Evolutionary conservation across 2,888 invertebrate species (phyloP), one percentile per base, ranked within the genome.

Genomic region (Ariolimax columbianus): DNA sequence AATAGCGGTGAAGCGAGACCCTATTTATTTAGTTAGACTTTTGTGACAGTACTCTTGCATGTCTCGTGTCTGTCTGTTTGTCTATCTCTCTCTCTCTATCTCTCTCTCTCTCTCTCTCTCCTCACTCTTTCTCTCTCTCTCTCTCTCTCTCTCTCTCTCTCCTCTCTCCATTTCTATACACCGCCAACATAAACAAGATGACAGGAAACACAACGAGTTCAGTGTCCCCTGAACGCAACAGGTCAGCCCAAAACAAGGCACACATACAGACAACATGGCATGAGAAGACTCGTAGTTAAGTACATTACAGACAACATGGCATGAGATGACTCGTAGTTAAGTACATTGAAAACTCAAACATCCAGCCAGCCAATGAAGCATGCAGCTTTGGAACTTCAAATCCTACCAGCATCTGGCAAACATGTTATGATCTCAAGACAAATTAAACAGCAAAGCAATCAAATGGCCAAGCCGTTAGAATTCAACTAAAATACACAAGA

Each of bases 141-240:
- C 80, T 80, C 80, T 68, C 68, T 80, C 43, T 80, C 47, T 43
- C 43, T 66, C 43, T 80, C 68, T 80, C 36, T 36, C 59, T 66
- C 4, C 11, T n/a, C 3, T 66, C 4, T 66, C 66, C 11, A 4
- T 66, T 11, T n/a, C n/a, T n/a, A 30, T 30, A 30, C 66, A 6
- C 66, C 30, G 9, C 9, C 11, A 30, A 26, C 11, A 26, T 66
- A n/a, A 30, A n/a, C n/a, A n/a, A n/a, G 14, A 66, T 9, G 30
- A 33, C 66, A 66, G 7, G 36, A 33, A 33, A 38, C 11, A 70
- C 70, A 40, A 38, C 38, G 40, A 2, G 23, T 38, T 23, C 40
- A 70, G 38, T 70, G 73, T 72, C 72, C 72, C 72, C 3, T 40
- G 72, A 26, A 72, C 72, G n/a, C 2, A 40, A 72, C 40, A 72